A percentile compares a stretch with the other conserved stretches of the same genome.
Conservation (phyloP, 1,140 invertebrate genomes). For the Asbolus verrucosus region DNA sequence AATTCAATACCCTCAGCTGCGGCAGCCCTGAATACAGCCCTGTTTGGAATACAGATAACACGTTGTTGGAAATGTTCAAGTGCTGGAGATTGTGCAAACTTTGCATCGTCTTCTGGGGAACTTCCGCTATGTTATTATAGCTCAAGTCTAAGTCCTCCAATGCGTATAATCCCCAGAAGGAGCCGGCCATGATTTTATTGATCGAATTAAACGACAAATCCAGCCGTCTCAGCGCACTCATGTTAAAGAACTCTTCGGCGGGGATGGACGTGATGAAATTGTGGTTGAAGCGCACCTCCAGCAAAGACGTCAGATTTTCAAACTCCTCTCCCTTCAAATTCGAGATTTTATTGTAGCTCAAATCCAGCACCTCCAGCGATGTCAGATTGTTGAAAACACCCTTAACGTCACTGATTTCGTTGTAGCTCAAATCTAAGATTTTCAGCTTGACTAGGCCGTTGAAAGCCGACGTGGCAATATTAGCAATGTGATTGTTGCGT, state of each 20-base stretch:
- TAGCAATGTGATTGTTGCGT: conserved; percentile 71
- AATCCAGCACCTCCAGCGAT: conserved; percentile 68
- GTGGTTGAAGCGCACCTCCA: conserved; percentile 53
- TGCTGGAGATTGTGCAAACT: conserved; percentile 50
- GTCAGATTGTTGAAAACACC: conserved; percentile 70
- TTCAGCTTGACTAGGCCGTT: conserved; percentile 68
- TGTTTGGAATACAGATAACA: conserved; percentile 53
- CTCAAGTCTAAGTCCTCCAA: conserved; percentile 59
- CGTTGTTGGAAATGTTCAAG: conserved; percentile 56
- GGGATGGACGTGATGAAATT: conserved; percentile 55
- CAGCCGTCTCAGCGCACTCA: conserved; percentile 53
- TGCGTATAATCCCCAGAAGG: conserved; percentile 51
- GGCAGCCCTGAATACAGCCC: conserved; percentile 56
- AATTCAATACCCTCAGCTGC: conserved; percentile 56
- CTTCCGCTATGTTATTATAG: conserved; percentile 51
- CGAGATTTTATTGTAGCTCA: conserved; percentile 57
- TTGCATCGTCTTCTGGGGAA: conserved; percentile 46
- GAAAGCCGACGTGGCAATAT: conserved; percentile 72
- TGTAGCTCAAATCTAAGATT: conserved; percentile 64
- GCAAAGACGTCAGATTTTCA: conserved; percentile 53
- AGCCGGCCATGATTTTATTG: conserved; percentile 64
- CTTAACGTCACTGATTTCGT: conserved; percentile 68
- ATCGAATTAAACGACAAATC: conserved; percentile 64
- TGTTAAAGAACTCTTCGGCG: conserved; percentile 46
- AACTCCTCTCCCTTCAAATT: conserved; percentile 53